Percentiles rank a stretch among this genome's conserved stretches.
phyloP scores from a whole-genome alignment of 2,113 vertebrate species.

The Nematolebias whitei region DNA sequence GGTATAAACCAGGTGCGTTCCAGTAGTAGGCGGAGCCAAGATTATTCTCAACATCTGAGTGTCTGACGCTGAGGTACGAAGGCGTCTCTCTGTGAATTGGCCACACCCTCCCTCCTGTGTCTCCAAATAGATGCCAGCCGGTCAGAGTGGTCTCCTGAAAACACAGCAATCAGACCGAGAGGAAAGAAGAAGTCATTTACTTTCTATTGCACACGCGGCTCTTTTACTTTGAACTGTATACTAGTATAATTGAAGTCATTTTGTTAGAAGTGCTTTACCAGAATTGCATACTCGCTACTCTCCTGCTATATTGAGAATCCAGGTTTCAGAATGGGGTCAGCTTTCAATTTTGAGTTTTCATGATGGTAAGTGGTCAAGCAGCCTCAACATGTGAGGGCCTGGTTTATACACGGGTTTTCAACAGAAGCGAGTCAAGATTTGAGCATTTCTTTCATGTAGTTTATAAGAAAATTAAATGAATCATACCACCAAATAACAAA shows the following conservation, averaged over 20 bases:
- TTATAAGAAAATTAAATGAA: no score
- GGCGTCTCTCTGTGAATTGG: slow-evolving; percentile 64
- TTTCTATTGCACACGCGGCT: slow-evolving; percentile 2
- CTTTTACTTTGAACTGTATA: slow-evolving; percentile 10
- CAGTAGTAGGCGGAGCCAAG: slow-evolving; percentile 73
- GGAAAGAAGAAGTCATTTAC: neutral
- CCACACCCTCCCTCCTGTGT: slow-evolving; percentile 60
- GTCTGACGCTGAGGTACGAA: slow-evolving; percentile 60
- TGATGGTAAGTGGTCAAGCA: slow-evolving; percentile 2
- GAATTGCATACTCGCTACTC: neutral
- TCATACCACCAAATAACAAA: no score
- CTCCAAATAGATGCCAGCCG: slow-evolving; percentile 71
- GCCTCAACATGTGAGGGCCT: neutral
- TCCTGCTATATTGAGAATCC: neutral
- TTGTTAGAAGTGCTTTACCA: neutral
- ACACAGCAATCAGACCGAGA: neutral
- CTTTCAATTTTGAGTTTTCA: slow-evolving; percentile 10
- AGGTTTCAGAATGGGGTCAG: neutral
- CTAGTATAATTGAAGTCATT: slow-evolving; percentile 4
- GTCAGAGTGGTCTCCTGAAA: slow-evolving; percentile 62
- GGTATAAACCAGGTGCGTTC: slow-evolving; percentile 63
- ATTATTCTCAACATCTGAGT: slow-evolving; percentile 52
- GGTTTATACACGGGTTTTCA: neutral
- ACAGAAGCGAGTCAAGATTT: no score
- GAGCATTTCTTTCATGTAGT: no score